phyloP scores from a whole-genome alignment of 2,888 invertebrate genomes.

The Hemaris fuciformis region DNA sequence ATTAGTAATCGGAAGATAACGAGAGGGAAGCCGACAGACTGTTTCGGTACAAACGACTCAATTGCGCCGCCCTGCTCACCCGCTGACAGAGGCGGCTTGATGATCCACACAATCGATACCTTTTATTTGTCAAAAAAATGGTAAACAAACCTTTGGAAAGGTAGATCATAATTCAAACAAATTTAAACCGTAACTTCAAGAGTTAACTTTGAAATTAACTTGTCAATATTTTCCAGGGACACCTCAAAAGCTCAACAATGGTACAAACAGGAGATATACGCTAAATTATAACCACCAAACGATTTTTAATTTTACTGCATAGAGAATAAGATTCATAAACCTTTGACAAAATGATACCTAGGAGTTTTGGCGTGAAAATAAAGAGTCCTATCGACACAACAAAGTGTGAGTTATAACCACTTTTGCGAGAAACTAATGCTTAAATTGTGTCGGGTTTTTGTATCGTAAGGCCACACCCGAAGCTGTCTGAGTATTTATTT shows the following conservation, averaged over 20 bases:
- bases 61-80: conserved; percentile 58
- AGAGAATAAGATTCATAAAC: background rate
- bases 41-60: conserved; percentile 61
- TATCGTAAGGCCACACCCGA: conserved; percentile 12
- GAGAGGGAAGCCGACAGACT: background rate
- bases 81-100: conserved; percentile 49
- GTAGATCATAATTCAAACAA: background rate
- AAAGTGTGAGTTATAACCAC: background rate
- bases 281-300: background rate
- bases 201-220: background rate
- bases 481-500: conserved; percentile 15
- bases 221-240: background rate
- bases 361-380: background rate
- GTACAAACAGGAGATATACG: background rate
- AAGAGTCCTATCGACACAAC: conserved; percentile 3
- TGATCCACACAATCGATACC: conserved; percentile 26
- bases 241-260: background rate
- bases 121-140: conserved; percentile 14
- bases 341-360: too few relatives aligned
- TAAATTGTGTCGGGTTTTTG: background rate
- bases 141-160: background rate
- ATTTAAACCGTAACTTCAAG: background rate
- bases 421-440: conserved; percentile 7
- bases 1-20: conserved; percentile 1
- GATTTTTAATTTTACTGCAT: background rate